Evolutionary conservation across 35 echinoderm and acorn worm genomes (phyloP), one percentile per base, ranked within the genome.

Genomic region (Lytechinus pictus): DNA sequence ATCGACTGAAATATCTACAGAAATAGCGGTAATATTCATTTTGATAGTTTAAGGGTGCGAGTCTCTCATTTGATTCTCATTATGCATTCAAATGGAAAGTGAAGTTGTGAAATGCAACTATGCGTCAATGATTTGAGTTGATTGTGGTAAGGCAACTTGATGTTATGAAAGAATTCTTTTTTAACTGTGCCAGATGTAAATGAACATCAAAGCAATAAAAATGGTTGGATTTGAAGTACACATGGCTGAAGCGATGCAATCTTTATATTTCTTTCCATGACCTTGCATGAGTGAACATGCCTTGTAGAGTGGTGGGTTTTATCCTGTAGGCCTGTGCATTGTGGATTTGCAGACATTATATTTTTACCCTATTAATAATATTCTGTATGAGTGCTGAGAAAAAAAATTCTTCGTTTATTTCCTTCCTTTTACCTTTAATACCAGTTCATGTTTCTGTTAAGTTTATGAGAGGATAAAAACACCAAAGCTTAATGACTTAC

Each of bases 111-210:
- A 79, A 79, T 79, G 19, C 66, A 79, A 79, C 66, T 79, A n/a
- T 79, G 66, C 66, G n/a, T 79, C 66, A 79, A 79, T 79, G n/a
- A 79, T 79, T 79, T 79, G 19, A 79, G 66, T 79, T 79, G 66
- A 79, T 79, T 79, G 66, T 79, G 66, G 66, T 79, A 24, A n/a
- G n/a, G 66, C 16, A 79, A 79, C 16, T 16, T 79, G 66, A 79
- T 24, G 66, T 79, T 79, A 79, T 79, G 66, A 79, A 58, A 58
- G 66, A 79, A 19, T 79, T 79, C 7, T 16, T 79, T 72, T 79
- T 79, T 24, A 79, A 79, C 19, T 79, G 66, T 24, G 66, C 66
- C 66, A 4, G 14, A 24, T 79, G 66, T 79, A 79, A 79, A 79
- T 79, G 66, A 79, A 79, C 66, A 24, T 79, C 66, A 79, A 79